Percentiles rank a stretch among this genome's conserved stretches.
These are phyloP conservation scores for Plodia interpunctella DNA, from an alignment of 1,140 invertebrate genomes.

Conservation along the genomic window DNA sequence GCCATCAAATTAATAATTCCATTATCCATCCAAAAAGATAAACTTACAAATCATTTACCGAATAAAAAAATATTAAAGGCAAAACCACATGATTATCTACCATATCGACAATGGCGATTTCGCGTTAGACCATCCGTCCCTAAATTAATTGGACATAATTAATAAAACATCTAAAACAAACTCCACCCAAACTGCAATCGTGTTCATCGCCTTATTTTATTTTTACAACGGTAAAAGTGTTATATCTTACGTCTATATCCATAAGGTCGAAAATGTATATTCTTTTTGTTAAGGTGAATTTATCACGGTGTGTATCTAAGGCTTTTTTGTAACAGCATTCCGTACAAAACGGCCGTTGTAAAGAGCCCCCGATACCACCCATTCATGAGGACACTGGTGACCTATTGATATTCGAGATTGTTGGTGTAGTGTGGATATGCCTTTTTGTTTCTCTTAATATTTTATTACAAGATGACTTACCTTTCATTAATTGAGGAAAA, in stretches of 20 bases:
- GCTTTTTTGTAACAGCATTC: conserved; percentile 74
- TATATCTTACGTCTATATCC: conserved; percentile 18
- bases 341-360: conserved; percentile 74
- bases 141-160: conserved; percentile 75
- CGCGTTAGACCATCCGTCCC: conserved; percentile 54
- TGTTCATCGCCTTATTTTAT: conserved; percentile 61
- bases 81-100: conserved; percentile 33
- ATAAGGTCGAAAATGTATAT: conserved; percentile 33
- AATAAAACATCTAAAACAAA: conserved; percentile 72
- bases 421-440: conserved; percentile 42
- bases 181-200: conserved; percentile 63
- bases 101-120: conserved; percentile 49
- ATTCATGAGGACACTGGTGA: conserved; percentile 73
- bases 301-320: conserved; percentile 69
- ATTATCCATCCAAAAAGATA: background rate
- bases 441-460: conserved; percentile 16
- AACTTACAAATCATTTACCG: background rate
- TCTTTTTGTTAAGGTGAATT: conserved; percentile 33
- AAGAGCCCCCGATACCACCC: conserved; percentile 74
- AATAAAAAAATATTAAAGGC: conserved; percentile 30
- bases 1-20: conserved; percentile 28
- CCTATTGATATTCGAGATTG: conserved; percentile 68
- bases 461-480: too few species aligned
- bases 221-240: conserved; percentile 24
- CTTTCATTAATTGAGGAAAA: too few species aligned